Percentiles rank a stretch among this genome's conserved stretches.
Conservation (phyloP, 2,113 vertebrate species). For the Notarius lentiginosus region DNA sequence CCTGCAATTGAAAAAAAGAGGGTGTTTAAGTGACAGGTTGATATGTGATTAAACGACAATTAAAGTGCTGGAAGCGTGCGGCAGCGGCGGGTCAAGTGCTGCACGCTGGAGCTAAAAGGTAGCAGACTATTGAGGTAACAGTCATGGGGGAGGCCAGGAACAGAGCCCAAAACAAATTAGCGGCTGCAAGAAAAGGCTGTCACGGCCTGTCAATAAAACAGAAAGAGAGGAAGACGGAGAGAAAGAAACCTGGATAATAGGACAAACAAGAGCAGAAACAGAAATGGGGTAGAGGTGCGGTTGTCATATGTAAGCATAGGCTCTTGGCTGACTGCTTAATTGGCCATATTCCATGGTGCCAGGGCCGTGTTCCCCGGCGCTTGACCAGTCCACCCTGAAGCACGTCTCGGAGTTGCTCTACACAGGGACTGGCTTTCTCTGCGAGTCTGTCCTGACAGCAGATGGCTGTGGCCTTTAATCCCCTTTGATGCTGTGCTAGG, state of each 20-base stretch:
- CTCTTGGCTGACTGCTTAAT: slow-evolving; percentile 43
- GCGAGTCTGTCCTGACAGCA: slow-evolving; percentile 70
- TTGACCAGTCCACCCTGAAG: slow-evolving; percentile 51
- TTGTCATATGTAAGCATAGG: not conserved
- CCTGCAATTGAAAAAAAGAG: slow-evolving; percentile 68
- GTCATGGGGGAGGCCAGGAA: slow-evolving; percentile 66
- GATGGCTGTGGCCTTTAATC: slow-evolving; percentile 77
- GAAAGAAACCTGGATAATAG: slow-evolving; percentile 46
- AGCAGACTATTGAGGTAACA: slow-evolving; percentile 71
- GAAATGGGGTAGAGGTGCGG: slow-evolving; percentile 16
- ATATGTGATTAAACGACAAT: slow-evolving; percentile 84
- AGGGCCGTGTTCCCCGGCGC: slow-evolving; percentile 17
- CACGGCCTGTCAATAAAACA: slow-evolving; percentile 64
- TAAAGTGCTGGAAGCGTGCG: slow-evolving; percentile 76
- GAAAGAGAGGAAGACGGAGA: slow-evolving; percentile 18
- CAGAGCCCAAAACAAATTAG: slow-evolving; percentile 76
- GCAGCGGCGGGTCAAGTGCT: slow-evolving; percentile 73
- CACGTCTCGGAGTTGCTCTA: slow-evolving; percentile 61
- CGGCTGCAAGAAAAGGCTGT: slow-evolving; percentile 62
- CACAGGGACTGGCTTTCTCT: slow-evolving; percentile 57
- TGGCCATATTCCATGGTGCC: slow-evolving; percentile 37
- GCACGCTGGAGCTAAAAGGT: slow-evolving; percentile 71
- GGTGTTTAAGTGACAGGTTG: slow-evolving; percentile 81
- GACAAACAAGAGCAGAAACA: slow-evolving; percentile 46
- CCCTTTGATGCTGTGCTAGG: slow-evolving; percentile 78